Evolutionary conservation across 2,888 invertebrate genomes (phyloP).

Genomic region (Habroteleia sp.): DNA sequence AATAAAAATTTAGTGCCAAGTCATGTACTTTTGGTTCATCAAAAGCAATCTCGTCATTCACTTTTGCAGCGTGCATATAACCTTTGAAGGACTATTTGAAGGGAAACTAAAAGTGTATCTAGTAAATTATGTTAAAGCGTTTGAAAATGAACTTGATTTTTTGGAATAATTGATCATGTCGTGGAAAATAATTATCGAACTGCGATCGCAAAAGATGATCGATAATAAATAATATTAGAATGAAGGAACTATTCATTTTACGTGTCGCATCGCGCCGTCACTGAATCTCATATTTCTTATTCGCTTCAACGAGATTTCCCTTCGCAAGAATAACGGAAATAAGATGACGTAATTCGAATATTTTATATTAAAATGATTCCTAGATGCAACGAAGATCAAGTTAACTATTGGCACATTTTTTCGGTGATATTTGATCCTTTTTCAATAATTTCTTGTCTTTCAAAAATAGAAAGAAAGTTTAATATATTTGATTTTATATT

Average conservation of each 20-base stretch:
- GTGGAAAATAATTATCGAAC: constrained; percentile 13
- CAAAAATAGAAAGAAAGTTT: too few relatives aligned
- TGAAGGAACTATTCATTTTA: constrained; percentile 50
- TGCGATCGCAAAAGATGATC: constrained; percentile 21
- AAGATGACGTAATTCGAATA: constrained; percentile 42
- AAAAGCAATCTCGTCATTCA: too few relatives aligned
- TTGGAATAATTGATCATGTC: constrained; percentile 1
- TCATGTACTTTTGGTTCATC: too few relatives aligned
- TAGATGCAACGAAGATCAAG: constrained; percentile 26
- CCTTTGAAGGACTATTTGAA: not conserved
- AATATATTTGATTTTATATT: too few relatives aligned
- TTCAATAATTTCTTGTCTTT: too few relatives aligned
- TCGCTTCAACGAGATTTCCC: constrained; percentile 56
- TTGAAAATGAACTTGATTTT: constrained; percentile 3
- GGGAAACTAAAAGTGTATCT: constrained; percentile 12
- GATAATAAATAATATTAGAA: constrained; percentile 50
- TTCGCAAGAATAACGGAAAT: constrained; percentile 48
- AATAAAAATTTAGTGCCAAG: too few relatives aligned
- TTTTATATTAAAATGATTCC: constrained; percentile 47
- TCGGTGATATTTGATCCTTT: too few relatives aligned
- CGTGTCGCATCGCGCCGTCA: constrained; percentile 41
- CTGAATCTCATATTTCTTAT: constrained; percentile 50
- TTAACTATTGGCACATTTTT: constrained; percentile 32
- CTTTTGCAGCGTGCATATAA: too few relatives aligned
- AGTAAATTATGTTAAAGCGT: constrained; percentile 25